Conservation (phyloP, 2,888 invertebrate genomes). For the Dinocampus coccinellae region DNA sequence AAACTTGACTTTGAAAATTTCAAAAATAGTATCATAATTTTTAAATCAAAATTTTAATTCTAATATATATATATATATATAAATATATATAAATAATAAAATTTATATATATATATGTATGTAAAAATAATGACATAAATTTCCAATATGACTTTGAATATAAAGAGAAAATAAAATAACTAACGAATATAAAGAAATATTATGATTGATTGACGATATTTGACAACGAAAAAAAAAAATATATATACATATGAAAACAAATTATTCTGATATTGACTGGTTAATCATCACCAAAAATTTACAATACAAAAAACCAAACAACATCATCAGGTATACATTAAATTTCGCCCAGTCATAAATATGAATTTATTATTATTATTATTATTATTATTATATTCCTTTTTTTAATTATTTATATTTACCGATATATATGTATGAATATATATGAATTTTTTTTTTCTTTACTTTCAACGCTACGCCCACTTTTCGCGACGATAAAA, state of each 20-base stretch:
- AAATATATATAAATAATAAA: too few species aligned
- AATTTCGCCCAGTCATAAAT: background rate
- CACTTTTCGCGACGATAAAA: background rate
- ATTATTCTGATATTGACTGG: background rate
- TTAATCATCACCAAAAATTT: background rate
- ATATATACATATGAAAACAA: too few species aligned
- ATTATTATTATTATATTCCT: background rate
- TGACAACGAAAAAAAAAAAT: too few species aligned
- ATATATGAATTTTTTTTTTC: background rate
- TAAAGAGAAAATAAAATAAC: too few species aligned
- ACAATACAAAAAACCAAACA: background rate
- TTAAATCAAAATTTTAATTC: too few species aligned
- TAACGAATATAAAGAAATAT: background rate
- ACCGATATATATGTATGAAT: background rate
- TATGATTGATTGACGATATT: background rate
- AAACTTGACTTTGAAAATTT: background rate
- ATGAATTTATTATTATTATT: background rate
- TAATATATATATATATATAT: too few species aligned
- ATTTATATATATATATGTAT: too few species aligned
- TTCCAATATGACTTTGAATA: too few species aligned
- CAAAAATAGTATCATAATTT: too few species aligned
- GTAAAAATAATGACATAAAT: too few species aligned
- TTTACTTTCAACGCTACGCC: background rate
- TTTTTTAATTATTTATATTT: background rate
- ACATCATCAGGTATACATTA: background rate